phyloP scores from a whole-genome alignment of 2,888 invertebrate genomes.

The Ernsta delagoae region DNA sequence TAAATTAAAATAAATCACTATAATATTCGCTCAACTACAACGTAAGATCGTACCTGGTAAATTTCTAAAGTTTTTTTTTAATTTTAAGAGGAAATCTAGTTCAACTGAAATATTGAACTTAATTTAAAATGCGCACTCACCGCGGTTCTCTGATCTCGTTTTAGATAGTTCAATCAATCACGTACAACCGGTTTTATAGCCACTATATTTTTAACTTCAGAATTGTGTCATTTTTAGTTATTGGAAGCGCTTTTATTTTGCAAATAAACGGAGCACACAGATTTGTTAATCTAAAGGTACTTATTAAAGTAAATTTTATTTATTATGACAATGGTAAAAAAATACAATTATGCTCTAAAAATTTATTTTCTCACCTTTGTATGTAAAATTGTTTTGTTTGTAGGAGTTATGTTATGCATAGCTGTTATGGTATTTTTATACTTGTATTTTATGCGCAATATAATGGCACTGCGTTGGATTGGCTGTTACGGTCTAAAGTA shows the following conservation, averaged over 20 bases:
- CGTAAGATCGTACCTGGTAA: background rate
- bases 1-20: too few species aligned
- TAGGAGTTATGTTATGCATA: too few species aligned
- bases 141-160: conserved; percentile 67
- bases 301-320: background rate
- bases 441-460: too few species aligned
- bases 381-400: too few species aligned
- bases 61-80: background rate
- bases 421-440: too few species aligned
- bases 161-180: conserved; percentile 79
- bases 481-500: too few species aligned
- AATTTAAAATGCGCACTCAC: conserved; percentile 38
- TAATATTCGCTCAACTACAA: background rate
- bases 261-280: background rate
- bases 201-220: background rate
- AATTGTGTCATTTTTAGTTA: background rate
- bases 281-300: background rate
- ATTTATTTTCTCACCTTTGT: too few species aligned
- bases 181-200: conserved; percentile 52
- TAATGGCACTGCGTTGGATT: too few species aligned
- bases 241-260: background rate
- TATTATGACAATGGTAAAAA: background rate
- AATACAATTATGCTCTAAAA: too few species aligned
- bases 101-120: conserved; percentile 19
- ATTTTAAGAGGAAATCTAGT: background rate